phyloP scores from a whole-genome alignment of 2,888 invertebrate species.

The Fabriciana adippe region DNA sequence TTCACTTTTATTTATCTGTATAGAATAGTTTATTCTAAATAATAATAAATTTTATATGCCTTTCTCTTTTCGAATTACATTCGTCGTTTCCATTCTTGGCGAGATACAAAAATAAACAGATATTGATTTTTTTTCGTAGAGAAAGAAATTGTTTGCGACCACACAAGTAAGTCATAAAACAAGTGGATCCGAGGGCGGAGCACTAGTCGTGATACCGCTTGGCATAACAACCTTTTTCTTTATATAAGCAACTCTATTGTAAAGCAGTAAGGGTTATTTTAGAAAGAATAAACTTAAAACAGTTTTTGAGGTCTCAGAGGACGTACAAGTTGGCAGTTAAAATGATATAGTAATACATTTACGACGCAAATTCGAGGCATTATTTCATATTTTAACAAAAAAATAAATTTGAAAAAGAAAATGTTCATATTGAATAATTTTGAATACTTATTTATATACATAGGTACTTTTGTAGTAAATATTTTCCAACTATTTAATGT shows the following conservation, averaged over 20 bases:
- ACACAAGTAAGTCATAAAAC: conserved; percentile 48
- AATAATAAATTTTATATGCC: too few species aligned
- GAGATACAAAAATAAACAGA: neutral
- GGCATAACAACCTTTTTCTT: neutral
- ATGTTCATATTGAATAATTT: too few species aligned
- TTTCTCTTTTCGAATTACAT: too few species aligned
- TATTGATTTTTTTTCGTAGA: neutral
- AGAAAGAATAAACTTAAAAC: neutral
- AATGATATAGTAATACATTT: conserved; percentile 14
- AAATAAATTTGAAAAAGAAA: too few species aligned
- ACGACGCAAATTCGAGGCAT: conserved; percentile 11
- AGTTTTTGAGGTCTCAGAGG: neutral
- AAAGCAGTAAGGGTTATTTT: neutral
- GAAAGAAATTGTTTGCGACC: conserved; percentile 40
- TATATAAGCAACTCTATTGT: neutral
- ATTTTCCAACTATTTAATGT: too few species aligned
- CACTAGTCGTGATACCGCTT: conserved; percentile 29
- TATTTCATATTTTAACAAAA: neutral
- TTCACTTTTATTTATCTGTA: too few species aligned
- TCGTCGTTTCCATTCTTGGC: too few species aligned
- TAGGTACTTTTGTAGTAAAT: too few species aligned
- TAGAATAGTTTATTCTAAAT: too few species aligned
- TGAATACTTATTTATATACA: too few species aligned
- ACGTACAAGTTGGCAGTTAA: conserved; percentile 9
- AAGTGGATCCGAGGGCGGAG: conserved; percentile 39